Evolutionary conservation across 2,888 invertebrate species (phyloP).

Genomic region (Hirtodrosophila histrioides): DNA sequence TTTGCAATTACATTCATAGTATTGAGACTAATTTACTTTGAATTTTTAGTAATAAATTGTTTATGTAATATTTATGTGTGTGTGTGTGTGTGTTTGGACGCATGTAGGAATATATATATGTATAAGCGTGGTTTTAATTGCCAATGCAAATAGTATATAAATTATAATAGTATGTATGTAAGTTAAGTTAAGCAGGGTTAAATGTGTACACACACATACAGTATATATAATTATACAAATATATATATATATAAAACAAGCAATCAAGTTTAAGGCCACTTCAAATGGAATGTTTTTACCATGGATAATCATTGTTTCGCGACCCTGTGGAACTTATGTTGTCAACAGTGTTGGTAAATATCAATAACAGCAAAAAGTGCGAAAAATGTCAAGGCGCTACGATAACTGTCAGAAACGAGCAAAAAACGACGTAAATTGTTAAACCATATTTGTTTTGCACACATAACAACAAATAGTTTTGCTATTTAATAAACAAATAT

Average conservation of each 20-base stretch:
- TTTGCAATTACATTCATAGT: constrained; percentile 75
- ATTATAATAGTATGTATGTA: constrained; percentile 28
- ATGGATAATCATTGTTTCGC: too few species aligned
- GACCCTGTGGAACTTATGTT: too few species aligned
- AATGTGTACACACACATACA: neutral
- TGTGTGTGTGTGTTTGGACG: constrained; percentile 27
- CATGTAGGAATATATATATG: constrained; percentile 31
- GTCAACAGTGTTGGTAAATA: too few species aligned
- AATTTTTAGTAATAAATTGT: constrained; percentile 24
- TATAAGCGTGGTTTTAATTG: constrained; percentile 65
- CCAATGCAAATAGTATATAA: constrained; percentile 69
- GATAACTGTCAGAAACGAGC: too few species aligned
- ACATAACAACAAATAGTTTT: too few species aligned
- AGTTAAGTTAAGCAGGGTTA: constrained; percentile 61
- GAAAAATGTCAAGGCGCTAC: too few species aligned
- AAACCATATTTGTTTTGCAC: too few species aligned
- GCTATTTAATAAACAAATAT: too few species aligned
- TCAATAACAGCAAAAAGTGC: neutral
- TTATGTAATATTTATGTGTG: constrained; percentile 36
- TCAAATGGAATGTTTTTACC: too few species aligned
- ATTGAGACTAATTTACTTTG: constrained; percentile 50
- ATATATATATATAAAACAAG: constrained; percentile 5
- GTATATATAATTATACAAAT: constrained; percentile 32
- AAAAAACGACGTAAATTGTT: too few species aligned
- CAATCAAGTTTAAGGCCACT: constrained; percentile 1